phyloP scores from a whole-genome alignment of 2,797 vertebrate genomes.

The Poliocrania exsul region DNA sequence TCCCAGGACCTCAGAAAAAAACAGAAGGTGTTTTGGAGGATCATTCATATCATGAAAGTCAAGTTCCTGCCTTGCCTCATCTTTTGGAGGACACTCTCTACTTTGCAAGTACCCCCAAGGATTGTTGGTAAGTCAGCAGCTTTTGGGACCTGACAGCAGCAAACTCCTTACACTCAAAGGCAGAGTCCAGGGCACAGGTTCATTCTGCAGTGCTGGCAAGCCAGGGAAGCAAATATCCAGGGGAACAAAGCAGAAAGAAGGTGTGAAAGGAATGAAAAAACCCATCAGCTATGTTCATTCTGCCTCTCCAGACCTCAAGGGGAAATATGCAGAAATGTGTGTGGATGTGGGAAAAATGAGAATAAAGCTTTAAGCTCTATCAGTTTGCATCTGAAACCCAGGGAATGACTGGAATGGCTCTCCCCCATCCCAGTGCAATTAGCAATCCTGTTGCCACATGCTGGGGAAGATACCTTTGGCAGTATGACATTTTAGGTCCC shows the following conservation, averaged over 20 bases:
- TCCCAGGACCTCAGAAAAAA: neutral
- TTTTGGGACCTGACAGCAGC: neutral
- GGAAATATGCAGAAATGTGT: neutral
- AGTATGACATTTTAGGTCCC: constrained; percentile 16
- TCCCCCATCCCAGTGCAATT: neutral
- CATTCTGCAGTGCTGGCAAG: neutral
- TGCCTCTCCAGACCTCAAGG: neutral
- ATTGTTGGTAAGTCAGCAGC: neutral
- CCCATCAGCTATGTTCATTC: neutral
- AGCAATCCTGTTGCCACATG: neutral
- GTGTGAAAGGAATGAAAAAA: neutral
- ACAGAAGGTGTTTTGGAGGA: neutral
- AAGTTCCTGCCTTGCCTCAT: neutral
- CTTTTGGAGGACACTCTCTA: neutral
- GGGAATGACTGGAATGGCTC: neutral
- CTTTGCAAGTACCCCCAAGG: neutral
- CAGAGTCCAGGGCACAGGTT: neutral
- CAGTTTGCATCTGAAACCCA: neutral
- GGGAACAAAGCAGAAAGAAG: neutral
- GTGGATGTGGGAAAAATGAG: neutral
- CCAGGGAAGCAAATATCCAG: neutral
- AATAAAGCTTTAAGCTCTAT: constrained; percentile 6
- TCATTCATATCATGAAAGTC: neutral
- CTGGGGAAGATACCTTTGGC: constrained; percentile 22
- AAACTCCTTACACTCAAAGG: neutral